Percentiles rank a stretch among this genome's conserved stretches.
Evolutionary conservation across 2,797 vertebrate genomes (phyloP).

Genomic region (Chaunax sp.): DNA sequence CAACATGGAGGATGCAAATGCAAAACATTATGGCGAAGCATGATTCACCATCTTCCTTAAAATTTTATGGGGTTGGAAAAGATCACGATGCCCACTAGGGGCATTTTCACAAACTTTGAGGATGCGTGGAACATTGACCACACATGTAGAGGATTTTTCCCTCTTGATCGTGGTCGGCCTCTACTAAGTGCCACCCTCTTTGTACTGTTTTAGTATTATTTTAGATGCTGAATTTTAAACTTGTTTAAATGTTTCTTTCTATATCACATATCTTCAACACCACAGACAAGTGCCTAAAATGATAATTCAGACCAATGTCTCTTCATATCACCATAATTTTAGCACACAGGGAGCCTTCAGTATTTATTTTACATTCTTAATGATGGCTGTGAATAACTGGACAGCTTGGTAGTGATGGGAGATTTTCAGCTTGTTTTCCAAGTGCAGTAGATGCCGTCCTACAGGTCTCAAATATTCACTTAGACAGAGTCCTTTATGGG

Average conservation of each 20-base stretch:
- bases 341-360: not conserved
- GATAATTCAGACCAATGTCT: not conserved
- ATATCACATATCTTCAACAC: not conserved
- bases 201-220: no score
- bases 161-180: no score
- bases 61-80: no score
- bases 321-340: not conserved
- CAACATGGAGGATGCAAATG: no score
- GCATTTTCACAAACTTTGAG: no score
- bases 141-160: no score
- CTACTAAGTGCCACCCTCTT: no score
- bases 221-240: no score
- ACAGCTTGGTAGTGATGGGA: not conserved
- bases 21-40: no score
- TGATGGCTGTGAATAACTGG: not conserved
- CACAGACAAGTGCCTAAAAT: not conserved
- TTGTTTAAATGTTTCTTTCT: not conserved
- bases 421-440: not conserved
- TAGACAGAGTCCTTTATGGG: not conserved
- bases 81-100: no score
- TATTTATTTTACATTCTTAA: conserved; percentile 1
- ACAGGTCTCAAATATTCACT: not conserved
- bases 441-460: not conserved
- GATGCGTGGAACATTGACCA: no score
- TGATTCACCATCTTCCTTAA: no score